Evolutionary conservation across 1,140 invertebrate genomes (phyloP).

Genomic region (Euura lappo): DNA sequence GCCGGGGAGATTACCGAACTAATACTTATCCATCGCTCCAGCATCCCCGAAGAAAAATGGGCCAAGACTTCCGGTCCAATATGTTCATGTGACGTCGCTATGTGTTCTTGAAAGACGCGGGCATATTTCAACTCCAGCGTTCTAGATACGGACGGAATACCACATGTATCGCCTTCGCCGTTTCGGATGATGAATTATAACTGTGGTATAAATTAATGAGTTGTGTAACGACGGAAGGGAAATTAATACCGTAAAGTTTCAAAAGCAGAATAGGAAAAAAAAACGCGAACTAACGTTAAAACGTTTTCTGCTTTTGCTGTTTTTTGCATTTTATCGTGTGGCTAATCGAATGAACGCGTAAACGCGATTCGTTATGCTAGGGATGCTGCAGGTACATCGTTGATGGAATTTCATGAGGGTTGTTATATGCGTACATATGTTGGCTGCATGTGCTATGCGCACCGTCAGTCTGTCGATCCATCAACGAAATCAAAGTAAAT

Average conservation of each 20-base stretch:
- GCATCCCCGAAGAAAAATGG: not conserved
- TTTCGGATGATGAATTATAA: not conserved
- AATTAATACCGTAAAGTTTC: not conserved
- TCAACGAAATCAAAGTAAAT: slow-evolving; percentile 1
- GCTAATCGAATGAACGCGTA: no score
- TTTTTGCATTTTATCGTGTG: no score
- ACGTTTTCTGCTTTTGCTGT: no score
- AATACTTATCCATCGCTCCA: not conserved
- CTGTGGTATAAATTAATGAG: not conserved
- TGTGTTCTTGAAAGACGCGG: not conserved
- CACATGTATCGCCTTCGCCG: not conserved
- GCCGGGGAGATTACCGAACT: not conserved
- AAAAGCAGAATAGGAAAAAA: no score
- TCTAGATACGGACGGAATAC: not conserved
- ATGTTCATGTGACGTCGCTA: not conserved
- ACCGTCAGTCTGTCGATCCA: not conserved
- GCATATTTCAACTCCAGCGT: not conserved
- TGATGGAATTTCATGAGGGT: no score
- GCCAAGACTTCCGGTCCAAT: slow-evolving; percentile 6
- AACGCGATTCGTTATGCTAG: no score
- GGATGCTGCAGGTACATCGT: no score
- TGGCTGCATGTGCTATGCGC: no score
- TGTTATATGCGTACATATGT: no score
- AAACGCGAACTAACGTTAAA: no score
- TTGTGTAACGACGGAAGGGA: not conserved